Evolutionary conservation across 2,888 invertebrate genomes (phyloP), one percentile per base, ranked within the genome.

Genomic region (Aromia moschata): DNA sequence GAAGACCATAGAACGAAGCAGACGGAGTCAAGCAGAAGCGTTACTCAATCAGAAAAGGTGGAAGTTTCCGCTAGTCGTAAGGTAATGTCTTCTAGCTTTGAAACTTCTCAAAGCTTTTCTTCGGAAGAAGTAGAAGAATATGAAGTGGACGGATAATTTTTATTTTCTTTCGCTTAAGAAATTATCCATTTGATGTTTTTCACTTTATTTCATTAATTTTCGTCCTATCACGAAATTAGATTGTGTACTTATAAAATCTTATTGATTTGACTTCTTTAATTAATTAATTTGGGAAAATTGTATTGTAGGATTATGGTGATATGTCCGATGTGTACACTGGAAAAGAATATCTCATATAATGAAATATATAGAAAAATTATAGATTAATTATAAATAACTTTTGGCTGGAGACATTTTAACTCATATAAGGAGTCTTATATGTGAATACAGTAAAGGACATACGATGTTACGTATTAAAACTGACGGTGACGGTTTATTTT

Each of bases 61-160:
- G 73, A 74, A 45, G 71, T 77, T 5, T 74, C 77, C 18, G 74
- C 72, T 49, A 77, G 75, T 56, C 72, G 74, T 53, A 73, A 79
- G 75, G 79, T 80, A 74, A 74, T 77, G 58, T 70, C 72, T 14
- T 70, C 77, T 46, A 75, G 75, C 68, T 71, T 77, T 51, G 76
- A 78, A 55, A 78, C 79, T 30, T 78, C 80, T 16, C 75, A 79
- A 66, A 79, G 79, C 67, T 80, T 75, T 61, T 77, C 78, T 49
- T 77, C 78, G 70, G 81, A 81, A 71, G 80, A 80, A 68, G 72
- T 73, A 15, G 78, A 79, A 68, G 81, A 81, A 69, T 80, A 75
- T 68, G 80, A 78, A 69, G 64, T 71, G 20, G 76, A 77, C 55
- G 73, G 71, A 58, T 76, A 63, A 72, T 31, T 37, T 49, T 15